Evolutionary conservation across 2,797 vertebrate species (phyloP).

Genomic region (Hybognathus amarus): DNA sequence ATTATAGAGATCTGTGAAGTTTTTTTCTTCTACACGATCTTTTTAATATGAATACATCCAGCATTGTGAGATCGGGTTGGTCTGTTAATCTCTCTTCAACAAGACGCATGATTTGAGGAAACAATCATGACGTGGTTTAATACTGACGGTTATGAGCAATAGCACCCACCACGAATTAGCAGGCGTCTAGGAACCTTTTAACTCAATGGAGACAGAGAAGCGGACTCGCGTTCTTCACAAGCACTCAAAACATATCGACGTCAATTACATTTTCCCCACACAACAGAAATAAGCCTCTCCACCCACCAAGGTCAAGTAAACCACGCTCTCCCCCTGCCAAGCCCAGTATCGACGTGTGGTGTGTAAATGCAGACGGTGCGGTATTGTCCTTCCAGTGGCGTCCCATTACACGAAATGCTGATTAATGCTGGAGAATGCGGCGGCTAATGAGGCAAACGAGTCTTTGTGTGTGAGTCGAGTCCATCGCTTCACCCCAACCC

Average conservation of each 20-base stretch:
- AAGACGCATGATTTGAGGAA: background rate
- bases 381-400: constrained; percentile 7
- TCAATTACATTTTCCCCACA: constrained; percentile 7
- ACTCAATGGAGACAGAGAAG: background rate
- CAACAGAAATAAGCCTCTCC: background rate
- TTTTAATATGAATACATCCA: too few species aligned
- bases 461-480: constrained; percentile 31
- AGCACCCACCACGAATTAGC: background rate
- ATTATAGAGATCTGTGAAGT: too few species aligned
- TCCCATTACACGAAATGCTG: constrained; percentile 43
- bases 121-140: background rate
- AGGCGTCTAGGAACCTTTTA: background rate
- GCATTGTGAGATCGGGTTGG: background rate
- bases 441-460: constrained; percentile 55
- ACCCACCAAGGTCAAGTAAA: constrained; percentile 24
- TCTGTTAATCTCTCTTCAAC: background rate
- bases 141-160: background rate
- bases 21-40: background rate
- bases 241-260: background rate
- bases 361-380: background rate
- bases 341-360: constrained; percentile 6
- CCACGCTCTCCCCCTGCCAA: background rate
- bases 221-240: background rate
- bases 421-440: constrained; percentile 53
- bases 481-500: background rate